phyloP scores from a whole-genome alignment of 2,113 vertebrate species.

The Oryzias curvinotus region DNA sequence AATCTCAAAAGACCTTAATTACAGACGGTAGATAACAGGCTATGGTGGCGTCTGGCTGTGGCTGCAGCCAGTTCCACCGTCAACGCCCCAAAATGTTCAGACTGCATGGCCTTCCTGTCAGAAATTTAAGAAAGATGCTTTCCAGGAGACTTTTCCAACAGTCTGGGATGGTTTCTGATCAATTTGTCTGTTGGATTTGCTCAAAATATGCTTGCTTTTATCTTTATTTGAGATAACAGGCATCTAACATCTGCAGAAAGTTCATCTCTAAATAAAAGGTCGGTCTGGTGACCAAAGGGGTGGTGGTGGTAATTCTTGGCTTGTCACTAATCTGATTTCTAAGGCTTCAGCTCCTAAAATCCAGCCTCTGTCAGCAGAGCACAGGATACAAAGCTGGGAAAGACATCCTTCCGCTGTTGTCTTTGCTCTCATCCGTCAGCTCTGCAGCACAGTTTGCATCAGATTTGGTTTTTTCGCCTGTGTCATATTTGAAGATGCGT shows the following conservation, averaged over 20 bases:
- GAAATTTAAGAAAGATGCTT: conserved; percentile 42
- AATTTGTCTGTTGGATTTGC: not conserved
- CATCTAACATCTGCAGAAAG: too few relatives aligned
- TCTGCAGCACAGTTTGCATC: not conserved
- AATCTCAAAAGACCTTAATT: conserved; percentile 53
- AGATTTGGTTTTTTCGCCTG: too few relatives aligned
- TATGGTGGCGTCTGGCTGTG: conserved; percentile 51
- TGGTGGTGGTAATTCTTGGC: conserved; percentile 24
- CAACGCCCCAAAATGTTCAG: conserved; percentile 54
- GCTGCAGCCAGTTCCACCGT: conserved; percentile 39
- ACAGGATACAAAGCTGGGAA: conserved; percentile 69
- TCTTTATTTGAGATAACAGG: not conserved
- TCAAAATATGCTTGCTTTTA: not conserved
- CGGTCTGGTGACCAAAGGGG: conserved; percentile 15
- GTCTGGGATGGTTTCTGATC: conserved; percentile 18
- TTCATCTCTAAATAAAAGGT: not conserved
- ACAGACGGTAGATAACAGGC: conserved; percentile 58
- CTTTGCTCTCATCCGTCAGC: conserved; percentile 15
- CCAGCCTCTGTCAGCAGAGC: conserved; percentile 68
- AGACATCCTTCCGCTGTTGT: conserved; percentile 66
- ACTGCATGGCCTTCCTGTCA: conserved; percentile 57
- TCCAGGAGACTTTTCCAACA: conserved; percentile 28
- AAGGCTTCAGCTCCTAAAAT: conserved; percentile 43
- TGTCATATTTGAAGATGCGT: too few relatives aligned
- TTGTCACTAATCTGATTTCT: conserved; percentile 40